A percentile compares a stretch with the other conserved stretches of the same genome.
phyloP scores from a whole-genome alignment of 2,113 vertebrate genomes.

The Pseudorhombus dupliciocellatus region DNA sequence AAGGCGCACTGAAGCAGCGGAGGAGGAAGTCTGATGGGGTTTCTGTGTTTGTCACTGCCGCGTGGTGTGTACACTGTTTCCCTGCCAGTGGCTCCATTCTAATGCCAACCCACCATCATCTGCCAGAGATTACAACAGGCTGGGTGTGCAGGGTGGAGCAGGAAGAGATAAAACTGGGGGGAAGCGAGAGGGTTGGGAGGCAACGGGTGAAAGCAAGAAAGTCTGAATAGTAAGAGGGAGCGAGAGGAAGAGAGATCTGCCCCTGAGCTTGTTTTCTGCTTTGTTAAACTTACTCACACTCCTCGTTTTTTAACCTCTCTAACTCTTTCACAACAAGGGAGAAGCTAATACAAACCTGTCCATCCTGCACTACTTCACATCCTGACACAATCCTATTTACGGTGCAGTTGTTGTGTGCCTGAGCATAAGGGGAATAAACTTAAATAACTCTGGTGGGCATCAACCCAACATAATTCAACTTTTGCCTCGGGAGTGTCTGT shows the following conservation, averaged over 20 bases:
- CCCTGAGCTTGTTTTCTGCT: constrained; percentile 71
- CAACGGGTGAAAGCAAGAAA: constrained; percentile 38
- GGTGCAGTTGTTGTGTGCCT: constrained; percentile 36
- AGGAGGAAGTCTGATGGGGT: constrained; percentile 63
- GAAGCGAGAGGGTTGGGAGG: constrained; percentile 46
- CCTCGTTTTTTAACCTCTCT: constrained; percentile 34
- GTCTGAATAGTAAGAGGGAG: constrained; percentile 42
- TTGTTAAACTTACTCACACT: constrained; percentile 61
- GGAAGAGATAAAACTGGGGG: constrained; percentile 61
- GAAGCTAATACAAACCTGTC: constrained; percentile 23
- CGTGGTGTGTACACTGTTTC: constrained; percentile 55
- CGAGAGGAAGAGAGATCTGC: constrained; percentile 58
- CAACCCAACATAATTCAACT: constrained; percentile 62
- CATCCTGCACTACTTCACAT: constrained; percentile 41
- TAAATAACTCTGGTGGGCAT: constrained; percentile 48
- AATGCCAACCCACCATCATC: constrained; percentile 74
- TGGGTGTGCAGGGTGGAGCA: constrained; percentile 71
- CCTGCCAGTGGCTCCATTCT: constrained; percentile 67
- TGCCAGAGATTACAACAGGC: constrained; percentile 72
- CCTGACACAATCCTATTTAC: constrained; percentile 25
- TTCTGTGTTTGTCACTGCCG: constrained; percentile 64
- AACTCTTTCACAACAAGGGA: constrained; percentile 23
- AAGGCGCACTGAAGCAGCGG: constrained; percentile 44
- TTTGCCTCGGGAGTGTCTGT: constrained; percentile 58
- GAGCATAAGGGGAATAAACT: constrained; percentile 37